Evolutionary conservation across 2,113 vertebrate species (phyloP).

Genomic region (Mesocricetus auratus): DNA sequence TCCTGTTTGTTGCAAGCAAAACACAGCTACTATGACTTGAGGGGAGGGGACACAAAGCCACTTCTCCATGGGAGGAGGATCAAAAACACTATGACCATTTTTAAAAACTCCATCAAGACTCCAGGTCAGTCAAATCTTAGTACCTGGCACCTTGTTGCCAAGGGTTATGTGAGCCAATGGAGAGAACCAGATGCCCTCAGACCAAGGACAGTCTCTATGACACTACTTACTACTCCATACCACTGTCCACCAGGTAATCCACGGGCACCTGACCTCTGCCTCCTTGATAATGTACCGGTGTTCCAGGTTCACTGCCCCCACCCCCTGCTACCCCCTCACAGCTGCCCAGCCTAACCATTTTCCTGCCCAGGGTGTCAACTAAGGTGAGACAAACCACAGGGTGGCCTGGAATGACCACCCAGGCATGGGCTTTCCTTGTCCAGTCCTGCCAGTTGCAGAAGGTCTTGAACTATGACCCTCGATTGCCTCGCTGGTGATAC

Average conservation of each 20-base stretch:
- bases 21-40: neutral
- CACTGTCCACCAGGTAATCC: neutral
- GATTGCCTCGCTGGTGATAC: neutral
- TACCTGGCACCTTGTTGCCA: rapidly evolving
- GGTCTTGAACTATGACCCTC: neutral
- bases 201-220: too few relatives aligned
- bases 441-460: neutral
- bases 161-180: rapidly evolving
- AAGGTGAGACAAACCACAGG: rapidly evolving
- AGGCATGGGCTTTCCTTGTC: neutral
- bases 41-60: neutral
- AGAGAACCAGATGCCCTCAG: neutral
- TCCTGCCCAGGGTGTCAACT: neutral
- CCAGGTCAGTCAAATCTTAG: too few relatives aligned
- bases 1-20: neutral
- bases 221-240: neutral
- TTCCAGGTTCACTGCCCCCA: neutral
- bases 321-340: too few relatives aligned
- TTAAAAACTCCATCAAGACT: too few relatives aligned
- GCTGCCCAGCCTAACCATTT: rapidly evolving
- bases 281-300: neutral
- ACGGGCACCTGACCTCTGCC: neutral
- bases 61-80: neutral
- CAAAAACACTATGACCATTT: too few relatives aligned
- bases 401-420: neutral